A percentile compares a stretch with the other conserved stretches of the same genome.
Conservation (phyloP, 2,888 invertebrate genomes). For the Orthosia incerta region DNA sequence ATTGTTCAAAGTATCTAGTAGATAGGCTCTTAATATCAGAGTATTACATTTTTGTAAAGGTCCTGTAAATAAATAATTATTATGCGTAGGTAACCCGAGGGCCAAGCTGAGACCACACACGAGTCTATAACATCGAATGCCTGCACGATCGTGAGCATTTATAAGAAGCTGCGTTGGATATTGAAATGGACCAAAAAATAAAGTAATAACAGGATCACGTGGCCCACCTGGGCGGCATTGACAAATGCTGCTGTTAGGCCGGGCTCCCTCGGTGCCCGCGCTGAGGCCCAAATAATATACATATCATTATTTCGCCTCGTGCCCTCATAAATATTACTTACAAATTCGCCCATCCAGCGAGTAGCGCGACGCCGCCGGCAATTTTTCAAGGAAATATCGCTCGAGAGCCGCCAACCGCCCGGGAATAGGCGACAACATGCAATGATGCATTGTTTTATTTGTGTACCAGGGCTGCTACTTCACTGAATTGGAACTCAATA, state of each 20-base stretch:
- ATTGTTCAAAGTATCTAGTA: slow-evolving; percentile 27
- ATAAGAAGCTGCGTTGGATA: slow-evolving; percentile 77
- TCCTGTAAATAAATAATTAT: slow-evolving; percentile 33
- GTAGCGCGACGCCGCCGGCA: slow-evolving; percentile 73
- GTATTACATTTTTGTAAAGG: slow-evolving; percentile 17
- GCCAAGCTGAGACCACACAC: slow-evolving; percentile 61
- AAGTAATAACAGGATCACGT: slow-evolving; percentile 84
- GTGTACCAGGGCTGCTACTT: slow-evolving; percentile 54
- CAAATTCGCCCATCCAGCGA: slow-evolving; percentile 82
- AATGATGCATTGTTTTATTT: slow-evolving; percentile 74
- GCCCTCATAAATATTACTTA: slow-evolving; percentile 87
- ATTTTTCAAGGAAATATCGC: slow-evolving; percentile 84
- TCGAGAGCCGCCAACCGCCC: slow-evolving; percentile 66
- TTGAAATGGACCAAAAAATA: slow-evolving; percentile 84
- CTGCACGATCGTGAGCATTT: slow-evolving; percentile 64
- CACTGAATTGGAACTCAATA: slow-evolving; percentile 61
- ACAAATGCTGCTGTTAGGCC: slow-evolving; percentile 83
- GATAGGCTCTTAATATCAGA: slow-evolving; percentile 17
- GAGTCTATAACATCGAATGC: slow-evolving; percentile 60
- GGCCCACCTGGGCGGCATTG: slow-evolving; percentile 87
- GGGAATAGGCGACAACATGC: slow-evolving; percentile 72
- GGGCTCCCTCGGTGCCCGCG: slow-evolving; percentile 76
- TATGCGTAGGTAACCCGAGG: slow-evolving; percentile 35
- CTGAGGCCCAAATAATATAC: slow-evolving; percentile 86
- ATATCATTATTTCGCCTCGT: slow-evolving; percentile 87